Conservation (phyloP, 2,113 vertebrate genomes). For the Malurus cyaneus region DNA sequence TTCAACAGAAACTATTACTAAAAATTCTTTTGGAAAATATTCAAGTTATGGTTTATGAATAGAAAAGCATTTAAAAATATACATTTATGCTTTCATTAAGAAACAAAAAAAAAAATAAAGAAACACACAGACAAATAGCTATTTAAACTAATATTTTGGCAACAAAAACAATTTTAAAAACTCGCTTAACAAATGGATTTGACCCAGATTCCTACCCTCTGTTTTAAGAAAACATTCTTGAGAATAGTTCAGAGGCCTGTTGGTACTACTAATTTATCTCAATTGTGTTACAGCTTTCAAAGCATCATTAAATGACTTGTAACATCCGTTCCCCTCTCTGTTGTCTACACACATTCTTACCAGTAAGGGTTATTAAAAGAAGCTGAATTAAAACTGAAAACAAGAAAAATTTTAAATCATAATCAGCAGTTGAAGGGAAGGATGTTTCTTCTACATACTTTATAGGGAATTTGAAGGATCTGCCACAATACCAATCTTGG, state of each 20-base stretch:
- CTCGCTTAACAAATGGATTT: background rate
- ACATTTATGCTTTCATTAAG: background rate
- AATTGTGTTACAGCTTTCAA: background rate
- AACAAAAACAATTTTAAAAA: background rate
- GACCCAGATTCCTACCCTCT: background rate
- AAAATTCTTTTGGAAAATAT: background rate
- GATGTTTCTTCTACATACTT: background rate
- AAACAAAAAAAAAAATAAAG: background rate
- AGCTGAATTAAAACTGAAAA: background rate
- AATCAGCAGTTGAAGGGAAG: background rate
- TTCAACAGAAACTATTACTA: background rate
- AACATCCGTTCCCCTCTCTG: background rate
- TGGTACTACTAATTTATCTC: background rate
- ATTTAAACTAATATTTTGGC: background rate
- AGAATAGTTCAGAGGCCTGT: background rate
- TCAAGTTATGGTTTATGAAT: background rate
- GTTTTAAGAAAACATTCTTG: background rate
- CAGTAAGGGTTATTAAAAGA: background rate
- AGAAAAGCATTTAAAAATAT: background rate
- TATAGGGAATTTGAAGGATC: background rate
- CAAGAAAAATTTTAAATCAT: background rate
- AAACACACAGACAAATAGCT: background rate
- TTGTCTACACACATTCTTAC: background rate
- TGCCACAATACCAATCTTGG: background rate
- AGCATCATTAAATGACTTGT: background rate